These are phyloP conservation scores for Rissa tridactyla DNA, from an alignment of 2,113 vertebrate species.

Conservation along the genomic window DNA sequence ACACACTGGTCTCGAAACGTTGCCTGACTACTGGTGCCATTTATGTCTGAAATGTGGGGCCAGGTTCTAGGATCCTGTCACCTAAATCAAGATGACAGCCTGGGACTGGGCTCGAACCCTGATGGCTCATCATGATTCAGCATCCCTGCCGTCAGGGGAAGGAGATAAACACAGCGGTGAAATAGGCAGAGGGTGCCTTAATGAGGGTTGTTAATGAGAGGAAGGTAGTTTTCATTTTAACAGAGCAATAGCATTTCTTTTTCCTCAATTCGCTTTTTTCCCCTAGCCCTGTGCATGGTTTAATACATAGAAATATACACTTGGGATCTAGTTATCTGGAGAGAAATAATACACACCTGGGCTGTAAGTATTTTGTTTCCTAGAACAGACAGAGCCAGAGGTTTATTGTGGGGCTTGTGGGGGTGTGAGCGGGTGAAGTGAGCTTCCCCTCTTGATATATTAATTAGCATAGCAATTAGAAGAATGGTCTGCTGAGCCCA, in stretches of 20 bases:
- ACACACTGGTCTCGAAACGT: not conserved
- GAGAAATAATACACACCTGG: not conserved
- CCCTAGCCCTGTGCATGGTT: not conserved
- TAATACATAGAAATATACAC: not conserved
- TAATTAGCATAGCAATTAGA: not conserved
- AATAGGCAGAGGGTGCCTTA: not conserved
- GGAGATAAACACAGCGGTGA: not conserved
- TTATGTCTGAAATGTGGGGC: constrained; percentile 39
- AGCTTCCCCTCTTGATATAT: not conserved
- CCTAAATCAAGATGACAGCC: not conserved
- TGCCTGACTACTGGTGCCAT: not conserved
- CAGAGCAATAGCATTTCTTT: not conserved
- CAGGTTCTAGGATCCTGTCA: not conserved
- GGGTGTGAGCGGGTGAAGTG: not conserved
- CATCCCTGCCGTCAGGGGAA: not conserved
- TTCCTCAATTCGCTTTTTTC: not conserved
- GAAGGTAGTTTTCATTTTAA: not conserved
- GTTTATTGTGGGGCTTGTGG: not conserved
- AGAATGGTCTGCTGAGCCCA: not conserved
- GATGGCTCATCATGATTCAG: not conserved
- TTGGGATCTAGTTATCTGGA: not conserved
- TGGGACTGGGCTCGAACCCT: not conserved
- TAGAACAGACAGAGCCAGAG: not conserved
- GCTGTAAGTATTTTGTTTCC: not conserved
- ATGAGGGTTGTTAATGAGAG: not conserved